A percentile compares a stretch with the other conserved stretches of the same genome.
These are phyloP conservation scores for Cantharis lateralis DNA, from an alignment of 2,888 invertebrate species.

Conservation along the genomic window DNA sequence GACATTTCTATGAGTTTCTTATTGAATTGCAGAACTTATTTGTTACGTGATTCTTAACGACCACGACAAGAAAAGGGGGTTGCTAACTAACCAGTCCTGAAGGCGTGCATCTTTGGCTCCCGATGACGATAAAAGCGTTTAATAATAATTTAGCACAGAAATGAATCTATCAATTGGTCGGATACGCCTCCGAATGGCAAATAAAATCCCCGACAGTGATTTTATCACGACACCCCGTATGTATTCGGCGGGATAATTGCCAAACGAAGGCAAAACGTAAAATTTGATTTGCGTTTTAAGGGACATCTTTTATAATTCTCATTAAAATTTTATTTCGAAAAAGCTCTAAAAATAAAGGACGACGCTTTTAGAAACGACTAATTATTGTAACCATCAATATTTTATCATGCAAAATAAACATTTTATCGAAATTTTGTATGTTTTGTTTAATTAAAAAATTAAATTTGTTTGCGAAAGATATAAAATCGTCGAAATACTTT, in stretches of 20 bases:
- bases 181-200: not conserved
- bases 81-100: not conserved
- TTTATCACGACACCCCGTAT: not conserved
- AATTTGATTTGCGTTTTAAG: not conserved
- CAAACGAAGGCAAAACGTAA: not conserved
- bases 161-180: not conserved
- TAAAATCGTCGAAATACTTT: not conserved
- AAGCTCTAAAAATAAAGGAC: not conserved
- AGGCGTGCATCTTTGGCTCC: not conserved
- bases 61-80: not conserved
- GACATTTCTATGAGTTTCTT: not conserved
- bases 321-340: not conserved
- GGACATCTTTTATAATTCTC: not conserved
- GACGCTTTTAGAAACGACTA: not conserved
- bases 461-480: not conserved
- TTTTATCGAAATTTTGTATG: not conserved
- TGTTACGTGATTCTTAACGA: not conserved
- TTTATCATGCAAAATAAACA: not conserved
- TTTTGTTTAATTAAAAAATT: not conserved
- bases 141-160: not conserved
- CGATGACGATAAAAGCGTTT: not conserved
- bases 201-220: not conserved
- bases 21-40: not conserved
- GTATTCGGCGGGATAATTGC: not conserved
- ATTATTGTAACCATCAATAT: not conserved